phyloP scores from a whole-genome alignment of 1,140 invertebrate genomes.

The Artemia franciscana region DNA sequence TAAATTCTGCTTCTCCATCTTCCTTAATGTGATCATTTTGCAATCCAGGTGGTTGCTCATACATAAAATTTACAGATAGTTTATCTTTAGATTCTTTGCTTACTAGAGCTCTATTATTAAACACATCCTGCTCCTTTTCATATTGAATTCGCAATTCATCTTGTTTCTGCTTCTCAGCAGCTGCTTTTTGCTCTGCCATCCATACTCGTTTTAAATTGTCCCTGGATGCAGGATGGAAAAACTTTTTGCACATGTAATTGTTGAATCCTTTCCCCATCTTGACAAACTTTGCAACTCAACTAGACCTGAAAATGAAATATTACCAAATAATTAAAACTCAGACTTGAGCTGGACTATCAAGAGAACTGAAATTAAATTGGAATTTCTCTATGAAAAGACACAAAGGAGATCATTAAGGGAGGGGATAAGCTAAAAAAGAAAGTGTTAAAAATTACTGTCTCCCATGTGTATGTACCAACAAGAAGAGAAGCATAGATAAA shows the following conservation, averaged over 20 bases:
- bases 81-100: constrained; percentile 98
- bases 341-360: too few relatives aligned
- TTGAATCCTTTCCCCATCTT: constrained; percentile 99
- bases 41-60: constrained; percentile 93
- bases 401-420: too few relatives aligned
- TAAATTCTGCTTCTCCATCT: constrained; percentile 85
- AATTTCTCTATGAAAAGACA: too few relatives aligned
- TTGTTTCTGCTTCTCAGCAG: constrained; percentile 91
- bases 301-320: too few relatives aligned
- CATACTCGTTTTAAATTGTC: constrained; percentile 97
- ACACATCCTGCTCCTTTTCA: constrained; percentile 95
- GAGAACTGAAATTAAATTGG: too few relatives aligned
- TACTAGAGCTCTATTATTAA: constrained; percentile 85
- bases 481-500: too few relatives aligned
- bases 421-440: too few relatives aligned
- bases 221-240: constrained; percentile 94
- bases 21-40: constrained; percentile 72
- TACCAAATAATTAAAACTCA: too few relatives aligned
- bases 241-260: constrained; percentile 99
- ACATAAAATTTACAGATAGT: constrained; percentile 97
- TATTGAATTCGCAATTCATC: constrained; percentile 89
- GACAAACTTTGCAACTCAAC: too few relatives aligned
- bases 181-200: constrained; percentile 97
- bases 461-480: too few relatives aligned
- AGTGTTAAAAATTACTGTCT: too few relatives aligned